Conservation (phyloP, 2,888 invertebrate species). For the Ophioninae sp. region DNA sequence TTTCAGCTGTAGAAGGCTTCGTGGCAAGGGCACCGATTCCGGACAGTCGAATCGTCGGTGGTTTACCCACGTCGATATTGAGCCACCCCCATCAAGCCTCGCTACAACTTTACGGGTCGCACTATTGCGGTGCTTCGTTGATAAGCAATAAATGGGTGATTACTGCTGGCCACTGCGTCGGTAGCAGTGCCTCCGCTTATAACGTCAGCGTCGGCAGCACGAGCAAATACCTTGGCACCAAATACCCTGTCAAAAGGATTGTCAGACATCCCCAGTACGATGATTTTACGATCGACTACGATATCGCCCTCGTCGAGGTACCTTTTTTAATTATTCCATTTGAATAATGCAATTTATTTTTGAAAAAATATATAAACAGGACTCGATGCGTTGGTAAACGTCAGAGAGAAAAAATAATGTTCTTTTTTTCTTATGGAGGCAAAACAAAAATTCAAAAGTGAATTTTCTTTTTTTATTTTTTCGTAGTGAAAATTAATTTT, state of each 20-base stretch:
- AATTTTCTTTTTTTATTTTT: no score
- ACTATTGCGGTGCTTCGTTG: slow-evolving; percentile 59
- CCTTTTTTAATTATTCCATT: neutral
- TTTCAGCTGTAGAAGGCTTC: slow-evolving; percentile 28
- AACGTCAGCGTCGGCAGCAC: slow-evolving; percentile 70
- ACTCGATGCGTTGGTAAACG: no score
- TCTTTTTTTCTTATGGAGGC: no score
- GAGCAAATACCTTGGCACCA: slow-evolving; percentile 63
- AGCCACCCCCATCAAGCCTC: slow-evolving; percentile 74
- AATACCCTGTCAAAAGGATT: slow-evolving; percentile 56
- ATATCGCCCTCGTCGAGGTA: slow-evolving; percentile 80
- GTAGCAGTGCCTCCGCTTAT: slow-evolving; percentile 11
- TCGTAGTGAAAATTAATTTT: no score
- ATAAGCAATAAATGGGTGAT: slow-evolving; percentile 53
- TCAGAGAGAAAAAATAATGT: no score
- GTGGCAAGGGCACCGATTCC: slow-evolving; percentile 45
- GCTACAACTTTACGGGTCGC: slow-evolving; percentile 46
- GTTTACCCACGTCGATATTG: slow-evolving; percentile 68
- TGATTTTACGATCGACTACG: slow-evolving; percentile 79
- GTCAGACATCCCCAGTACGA: slow-evolving; percentile 77
- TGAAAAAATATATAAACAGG: no score
- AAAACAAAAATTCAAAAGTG: no score
- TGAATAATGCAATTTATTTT: no score
- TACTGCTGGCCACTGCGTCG: slow-evolving; percentile 54
- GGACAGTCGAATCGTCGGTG: slow-evolving; percentile 73